Evolutionary conservation across 2,113 vertebrate genomes (phyloP).

Genomic region (Nothoprocta perdicaria): DNA sequence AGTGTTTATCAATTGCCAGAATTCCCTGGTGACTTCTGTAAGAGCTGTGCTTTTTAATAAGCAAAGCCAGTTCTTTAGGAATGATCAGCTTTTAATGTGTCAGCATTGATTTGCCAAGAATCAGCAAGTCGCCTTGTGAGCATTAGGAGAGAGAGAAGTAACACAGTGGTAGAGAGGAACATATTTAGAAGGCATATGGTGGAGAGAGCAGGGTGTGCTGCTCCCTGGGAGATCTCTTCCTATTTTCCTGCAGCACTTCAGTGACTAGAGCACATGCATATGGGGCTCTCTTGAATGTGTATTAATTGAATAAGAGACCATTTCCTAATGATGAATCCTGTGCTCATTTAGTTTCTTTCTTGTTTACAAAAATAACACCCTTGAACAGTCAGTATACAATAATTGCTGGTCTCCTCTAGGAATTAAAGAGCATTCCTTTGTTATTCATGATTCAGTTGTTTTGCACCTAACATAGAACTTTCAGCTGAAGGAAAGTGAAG

Average conservation of each 20-base stretch:
- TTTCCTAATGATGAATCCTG: constrained; percentile 50
- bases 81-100: neutral
- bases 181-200: constrained; percentile 69
- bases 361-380: constrained; percentile 47
- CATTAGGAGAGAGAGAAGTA: neutral
- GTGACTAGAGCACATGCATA: constrained; percentile 34
- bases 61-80: neutral
- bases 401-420: constrained; percentile 54
- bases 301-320: constrained; percentile 38
- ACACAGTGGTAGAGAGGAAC: constrained; percentile 6
- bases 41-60: neutral
- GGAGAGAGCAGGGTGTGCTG: constrained; percentile 47
- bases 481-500: neutral
- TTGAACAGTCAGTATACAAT: constrained; percentile 53
- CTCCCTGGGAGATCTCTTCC: constrained; percentile 48
- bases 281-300: constrained; percentile 44
- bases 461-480: neutral
- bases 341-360: constrained; percentile 54
- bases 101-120: constrained; percentile 9
- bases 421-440: constrained; percentile 29
- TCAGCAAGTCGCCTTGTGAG: neutral
- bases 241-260: constrained; percentile 43
- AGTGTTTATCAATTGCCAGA: neutral
- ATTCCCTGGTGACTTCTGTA: neutral
- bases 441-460: neutral